These are phyloP conservation scores for Polyploca ridens DNA, from an alignment of 2,888 invertebrate species.

Conservation along the genomic window DNA sequence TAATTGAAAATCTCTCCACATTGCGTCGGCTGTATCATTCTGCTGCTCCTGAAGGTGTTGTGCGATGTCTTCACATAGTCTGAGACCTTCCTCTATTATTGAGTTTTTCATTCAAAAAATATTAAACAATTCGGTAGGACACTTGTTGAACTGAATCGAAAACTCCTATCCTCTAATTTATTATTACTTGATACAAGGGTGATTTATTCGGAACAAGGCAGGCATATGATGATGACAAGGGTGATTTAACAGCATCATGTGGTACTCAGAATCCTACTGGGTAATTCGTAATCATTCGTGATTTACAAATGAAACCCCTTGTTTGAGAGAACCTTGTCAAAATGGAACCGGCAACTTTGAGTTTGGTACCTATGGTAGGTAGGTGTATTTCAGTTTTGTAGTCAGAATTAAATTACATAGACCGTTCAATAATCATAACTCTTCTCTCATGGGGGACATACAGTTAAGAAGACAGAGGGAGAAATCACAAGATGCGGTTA, in stretches of 20 bases:
- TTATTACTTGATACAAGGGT: constrained; percentile 1
- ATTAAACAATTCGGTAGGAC: neutral
- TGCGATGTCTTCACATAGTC: too few relatives aligned
- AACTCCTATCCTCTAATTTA: neutral
- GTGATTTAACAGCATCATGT: neutral
- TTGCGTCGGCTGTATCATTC: too few relatives aligned
- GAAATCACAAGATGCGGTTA: too few relatives aligned
- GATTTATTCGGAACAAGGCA: too few relatives aligned
- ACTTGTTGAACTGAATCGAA: neutral
- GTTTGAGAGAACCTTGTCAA: constrained; percentile 5
- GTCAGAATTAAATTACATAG: too few relatives aligned
- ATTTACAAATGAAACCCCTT: constrained; percentile 30
- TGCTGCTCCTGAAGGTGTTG: too few relatives aligned
- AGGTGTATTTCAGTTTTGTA: neutral
- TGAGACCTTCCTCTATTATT: too few relatives aligned
- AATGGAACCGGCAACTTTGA: neutral
- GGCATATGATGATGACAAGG: too few relatives aligned
- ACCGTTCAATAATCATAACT: too few relatives aligned
- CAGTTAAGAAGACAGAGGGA: too few relatives aligned
- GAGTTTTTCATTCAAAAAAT: too few relatives aligned
- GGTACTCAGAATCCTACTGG: constrained; percentile 19
- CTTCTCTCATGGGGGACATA: neutral
- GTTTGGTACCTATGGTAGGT: neutral
- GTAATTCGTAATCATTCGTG: constrained; percentile 30
- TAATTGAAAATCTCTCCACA: too few relatives aligned